A percentile compares a stretch with the other conserved stretches of the same genome.
phyloP scores from a whole-genome alignment of 2,797 vertebrate species.

The Sebastes hubbsi region DNA sequence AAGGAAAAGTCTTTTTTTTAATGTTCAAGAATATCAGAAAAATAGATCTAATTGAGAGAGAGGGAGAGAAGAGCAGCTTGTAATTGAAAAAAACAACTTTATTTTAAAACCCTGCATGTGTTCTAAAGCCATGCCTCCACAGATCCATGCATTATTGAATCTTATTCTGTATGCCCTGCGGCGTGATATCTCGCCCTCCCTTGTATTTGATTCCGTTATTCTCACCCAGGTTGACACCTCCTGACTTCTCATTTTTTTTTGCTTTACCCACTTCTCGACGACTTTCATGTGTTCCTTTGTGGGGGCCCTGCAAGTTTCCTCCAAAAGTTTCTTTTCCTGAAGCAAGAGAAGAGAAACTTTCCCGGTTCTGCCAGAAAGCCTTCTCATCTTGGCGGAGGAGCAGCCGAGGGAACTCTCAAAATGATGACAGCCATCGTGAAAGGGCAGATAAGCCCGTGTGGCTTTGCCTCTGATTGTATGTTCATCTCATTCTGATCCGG shows the following conservation, averaged over 20 bases:
- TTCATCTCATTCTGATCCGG: conserved; percentile 85
- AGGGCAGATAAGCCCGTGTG: conserved; percentile 84
- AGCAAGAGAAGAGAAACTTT: conserved; percentile 71
- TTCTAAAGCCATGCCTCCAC: conserved; percentile 56
- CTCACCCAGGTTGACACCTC: conserved; percentile 72
- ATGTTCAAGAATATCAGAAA: conserved; percentile 42
- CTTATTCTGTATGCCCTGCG: conserved; percentile 66
- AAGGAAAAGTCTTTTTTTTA: conserved; percentile 26
- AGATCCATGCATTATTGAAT: conserved; percentile 72
- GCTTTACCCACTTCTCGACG: conserved; percentile 46
- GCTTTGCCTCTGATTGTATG: conserved; percentile 83
- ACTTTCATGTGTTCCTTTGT: conserved; percentile 73
- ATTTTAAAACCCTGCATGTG: conserved; percentile 52
- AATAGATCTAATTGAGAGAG: conserved; percentile 50
- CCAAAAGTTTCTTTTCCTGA: conserved; percentile 70
- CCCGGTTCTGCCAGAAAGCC: conserved; percentile 67
- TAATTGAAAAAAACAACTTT: conserved; percentile 57
- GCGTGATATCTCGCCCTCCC: conserved; percentile 62
- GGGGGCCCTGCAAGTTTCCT: conserved; percentile 66
- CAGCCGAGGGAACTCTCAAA: conserved; percentile 72
- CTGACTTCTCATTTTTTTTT: conserved; percentile 70
- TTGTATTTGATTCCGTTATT: conserved; percentile 67
- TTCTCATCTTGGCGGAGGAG: conserved; percentile 80
- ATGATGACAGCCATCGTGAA: conserved; percentile 82
- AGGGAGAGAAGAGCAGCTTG: conserved; percentile 22